A percentile compares a stretch with the other conserved stretches of the same genome.
These are phyloP conservation scores for Zoanthus sansibaricus DNA, from an alignment of 92 coral and sea anemone genomes.

Conservation along the genomic window DNA sequence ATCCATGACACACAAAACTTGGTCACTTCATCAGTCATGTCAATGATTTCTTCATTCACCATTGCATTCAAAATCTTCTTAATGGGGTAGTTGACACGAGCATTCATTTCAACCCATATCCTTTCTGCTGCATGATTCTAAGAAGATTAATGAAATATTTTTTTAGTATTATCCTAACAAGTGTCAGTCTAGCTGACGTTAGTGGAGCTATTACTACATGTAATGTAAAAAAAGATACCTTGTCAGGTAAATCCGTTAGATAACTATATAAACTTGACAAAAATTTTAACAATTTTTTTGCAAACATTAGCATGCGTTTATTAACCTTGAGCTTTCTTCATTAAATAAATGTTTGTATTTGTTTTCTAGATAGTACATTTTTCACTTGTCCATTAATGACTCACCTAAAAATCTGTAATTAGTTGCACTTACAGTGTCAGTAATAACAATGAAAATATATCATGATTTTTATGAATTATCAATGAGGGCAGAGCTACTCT, in stretches of 20 bases:
- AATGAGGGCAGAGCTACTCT: too few species aligned
- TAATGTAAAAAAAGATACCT: not conserved
- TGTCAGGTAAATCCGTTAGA: not conserved
- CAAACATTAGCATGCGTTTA: too few species aligned
- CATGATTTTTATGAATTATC: too few species aligned
- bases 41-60: conserved; percentile 57
- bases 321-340: too few species aligned
- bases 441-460: too few species aligned
- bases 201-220: not conserved
- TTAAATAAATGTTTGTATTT: too few species aligned
- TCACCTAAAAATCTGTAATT: too few species aligned
- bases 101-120: conserved; percentile 71
- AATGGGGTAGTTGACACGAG: conserved; percentile 71
- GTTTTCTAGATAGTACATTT: too few species aligned
- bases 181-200: not conserved
- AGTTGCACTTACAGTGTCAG: too few species aligned
- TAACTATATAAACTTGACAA: not conserved
- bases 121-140: conserved; percentile 67
- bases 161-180: not conserved
- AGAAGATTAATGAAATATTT: not conserved
- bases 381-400: too few species aligned
- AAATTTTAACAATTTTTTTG: too few species aligned
- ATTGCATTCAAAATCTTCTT: conserved; percentile 51
- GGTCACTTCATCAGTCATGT: conserved; percentile 51
- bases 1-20: conserved; percentile 67